These are phyloP conservation scores for Vombatus ursinus DNA, from an alignment of 2,113 vertebrate species.

Conservation along the genomic window DNA sequence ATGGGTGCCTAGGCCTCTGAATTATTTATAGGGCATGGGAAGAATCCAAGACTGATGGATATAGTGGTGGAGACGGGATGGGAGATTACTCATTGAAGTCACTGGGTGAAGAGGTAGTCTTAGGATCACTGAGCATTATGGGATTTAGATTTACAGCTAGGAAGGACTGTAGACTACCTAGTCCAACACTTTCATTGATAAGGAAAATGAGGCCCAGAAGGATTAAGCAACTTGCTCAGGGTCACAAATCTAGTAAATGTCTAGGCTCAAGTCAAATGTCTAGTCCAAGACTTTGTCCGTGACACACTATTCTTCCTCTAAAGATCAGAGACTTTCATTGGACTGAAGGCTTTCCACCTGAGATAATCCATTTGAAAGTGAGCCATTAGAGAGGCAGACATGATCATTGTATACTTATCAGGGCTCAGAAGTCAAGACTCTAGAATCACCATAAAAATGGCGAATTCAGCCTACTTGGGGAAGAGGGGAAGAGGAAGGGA, in stretches of 20 bases:
- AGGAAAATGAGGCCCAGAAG: not conserved
- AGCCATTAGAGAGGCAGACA: slow-evolving; percentile 73
- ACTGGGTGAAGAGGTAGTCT: not conserved
- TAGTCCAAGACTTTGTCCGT: not conserved
- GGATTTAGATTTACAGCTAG: not conserved
- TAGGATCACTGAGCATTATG: not conserved
- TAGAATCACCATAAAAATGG: not conserved
- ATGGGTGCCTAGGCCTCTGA: slow-evolving; percentile 80
- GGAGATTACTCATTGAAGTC: not conserved
- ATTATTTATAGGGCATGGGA: slow-evolving; percentile 84
- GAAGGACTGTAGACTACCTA: not conserved
- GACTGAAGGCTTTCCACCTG: slow-evolving; percentile 66
- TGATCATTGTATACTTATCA: slow-evolving; percentile 76
- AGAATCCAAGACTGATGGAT: slow-evolving; percentile 75
- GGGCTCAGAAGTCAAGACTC: slow-evolving; percentile 34
- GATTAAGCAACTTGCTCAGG: not conserved
- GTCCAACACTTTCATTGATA: not conserved
- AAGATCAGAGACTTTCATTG: slow-evolving; percentile 47
- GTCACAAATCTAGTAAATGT: not conserved
- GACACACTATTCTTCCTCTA: not conserved
- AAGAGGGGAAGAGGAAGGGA: not conserved
- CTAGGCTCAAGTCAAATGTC: not conserved
- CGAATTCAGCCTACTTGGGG: not conserved
- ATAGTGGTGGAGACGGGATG: slow-evolving; percentile 35
- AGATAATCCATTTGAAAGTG: slow-evolving; percentile 79